Base-by-base conservation (phyloP, 2,888 invertebrate species). In the Anarsia innoxiella region DNA sequence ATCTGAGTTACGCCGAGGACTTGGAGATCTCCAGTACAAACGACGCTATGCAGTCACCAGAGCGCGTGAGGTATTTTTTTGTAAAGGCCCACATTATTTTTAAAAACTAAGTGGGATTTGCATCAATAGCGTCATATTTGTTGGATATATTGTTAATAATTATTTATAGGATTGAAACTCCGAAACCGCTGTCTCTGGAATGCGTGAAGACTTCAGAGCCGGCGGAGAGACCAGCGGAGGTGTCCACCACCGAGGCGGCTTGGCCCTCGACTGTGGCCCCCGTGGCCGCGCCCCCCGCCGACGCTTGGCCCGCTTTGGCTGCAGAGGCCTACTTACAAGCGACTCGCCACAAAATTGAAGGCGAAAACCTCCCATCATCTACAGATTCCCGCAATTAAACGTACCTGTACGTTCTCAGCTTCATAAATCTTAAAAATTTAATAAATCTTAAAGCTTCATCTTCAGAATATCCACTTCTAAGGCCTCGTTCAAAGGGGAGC, bases 21-120 rank as follows among this genome's bases (percentile, higher is more conserved):
- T 57, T 86, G 45, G 86, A 86, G 59, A 86, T 86, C 44, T 86
- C 86, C 28, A 86, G 86, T 66, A 86, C 85, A 1, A 86, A 86
- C 60, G 86, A 86, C 44, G 73, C 84, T 13, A 78, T 86, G 69
- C 84, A 83, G 59, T 83, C 83, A 50, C 84, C 84, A 43, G 84
- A 83, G 66, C 80, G 83, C 67, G 78, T 79, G 66, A 83, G 84
- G 82, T 83, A 79, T 72, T 70, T 75, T 75, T 64, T 72, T 62
- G 55, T 69, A 54, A 43, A 31, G 47, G 36, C 27, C 19, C 12
- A 19, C 19, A 3, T 19, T 19, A 19, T 6, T 19, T 19, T 19
- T n/a, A n/a, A n/a, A n/a, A n/a, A n/a, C n/a, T n/a, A n/a, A n/a
- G n/a, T n/a, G n/a, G n/a, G n/a, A n/a, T n/a, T n/a, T n/a, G n/a